Evolutionary conservation across 2,888 invertebrate species (phyloP), one percentile per base, ranked within the genome.

Genomic region (Serrognathus titanus): DNA sequence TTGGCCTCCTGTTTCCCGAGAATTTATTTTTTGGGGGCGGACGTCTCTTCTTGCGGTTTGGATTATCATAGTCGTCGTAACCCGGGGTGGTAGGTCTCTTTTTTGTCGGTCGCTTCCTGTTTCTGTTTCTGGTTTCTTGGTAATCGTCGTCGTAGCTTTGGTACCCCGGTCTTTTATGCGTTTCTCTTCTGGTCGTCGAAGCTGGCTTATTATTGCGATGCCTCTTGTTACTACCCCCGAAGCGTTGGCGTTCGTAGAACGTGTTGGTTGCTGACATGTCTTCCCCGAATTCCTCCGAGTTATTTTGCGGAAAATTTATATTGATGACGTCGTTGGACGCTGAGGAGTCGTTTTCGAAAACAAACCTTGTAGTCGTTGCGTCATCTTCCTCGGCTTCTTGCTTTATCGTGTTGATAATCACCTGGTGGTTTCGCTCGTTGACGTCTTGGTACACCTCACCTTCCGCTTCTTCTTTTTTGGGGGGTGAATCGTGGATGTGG

Each of bases 401-500:
- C 6, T 31, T 31, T 6, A 31, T 4, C 4, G 24, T 31, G 24
- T 7, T 52, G 9, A 12, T 46, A 16, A 52, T 46, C 24, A 36
- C 11, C 9, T 52, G 46, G 35, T 47, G 46, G 13, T 35, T 16
- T 5, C 38, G 52, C 8, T 52, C 39, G 11, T 48, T 55, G 13
- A 51, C 9, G 31, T 51, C 55, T 8, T 55, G 55, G 35, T 50
- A 47, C 9, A 40, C 39, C 9, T 58, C 58, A 10, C 36, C 48
- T 38, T 51, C 49, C 1, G 9, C 11, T 9, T 20, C 10, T 10
- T 43, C 45, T 8, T 46, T 51, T 10, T 10, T 31, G 13, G 53
- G 48, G 16, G 52, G 46, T 8, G 53, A 37, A 16, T 63, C 60
- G 31, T 59, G 58, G 24, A 65, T 65, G 54, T 64, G 60, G 40